These are phyloP conservation scores for Rhinella marina DNA, from an alignment of 2,797 vertebrate species.

Conservation along the genomic window DNA sequence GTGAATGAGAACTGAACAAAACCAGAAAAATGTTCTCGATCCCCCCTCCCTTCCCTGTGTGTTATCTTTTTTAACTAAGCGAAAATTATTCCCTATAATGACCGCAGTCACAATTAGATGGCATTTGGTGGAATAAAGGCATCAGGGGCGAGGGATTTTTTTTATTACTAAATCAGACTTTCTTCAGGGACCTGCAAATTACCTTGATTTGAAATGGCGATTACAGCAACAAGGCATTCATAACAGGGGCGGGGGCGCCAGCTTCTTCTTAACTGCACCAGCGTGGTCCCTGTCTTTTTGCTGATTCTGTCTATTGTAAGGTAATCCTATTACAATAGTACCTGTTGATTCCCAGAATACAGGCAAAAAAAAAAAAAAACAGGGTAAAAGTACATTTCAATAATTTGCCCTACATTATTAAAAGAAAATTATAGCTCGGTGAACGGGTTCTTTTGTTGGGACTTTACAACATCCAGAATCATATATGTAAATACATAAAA, in stretches of 20 bases:
- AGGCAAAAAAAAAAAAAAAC: conserved; percentile 27
- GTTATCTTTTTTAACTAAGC: conserved; percentile 83
- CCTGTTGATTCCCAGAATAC: conserved; percentile 51
- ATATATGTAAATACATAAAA: not conserved
- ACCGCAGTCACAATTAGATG: conserved; percentile 87
- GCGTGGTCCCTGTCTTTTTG: conserved; percentile 56
- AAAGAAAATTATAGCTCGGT: conserved; percentile 21
- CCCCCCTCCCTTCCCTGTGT: conserved; percentile 80
- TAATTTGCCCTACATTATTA: conserved; percentile 13
- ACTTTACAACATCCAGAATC: conserved; percentile 7
- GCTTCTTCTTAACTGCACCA: conserved; percentile 53
- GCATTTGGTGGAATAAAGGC: conserved; percentile 86
- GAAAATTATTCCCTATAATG: conserved; percentile 88
- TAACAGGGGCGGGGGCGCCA: conserved; percentile 39
- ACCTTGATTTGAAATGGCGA: conserved; percentile 68
- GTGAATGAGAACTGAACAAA: conserved; percentile 95
- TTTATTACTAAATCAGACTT: conserved; percentile 84
- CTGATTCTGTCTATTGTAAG: conserved; percentile 59
- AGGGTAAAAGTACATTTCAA: conserved; percentile 11
- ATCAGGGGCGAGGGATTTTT: conserved; percentile 81
- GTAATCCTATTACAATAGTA: conserved; percentile 57
- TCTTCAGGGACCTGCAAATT: conserved; percentile 82
- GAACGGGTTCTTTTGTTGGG: not conserved
- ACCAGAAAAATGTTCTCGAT: conserved; percentile 87
- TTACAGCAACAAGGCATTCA: conserved; percentile 57